These are phyloP conservation scores for Glareola pratincola DNA, from an alignment of 2,113 vertebrate genomes.

Conservation along the genomic window DNA sequence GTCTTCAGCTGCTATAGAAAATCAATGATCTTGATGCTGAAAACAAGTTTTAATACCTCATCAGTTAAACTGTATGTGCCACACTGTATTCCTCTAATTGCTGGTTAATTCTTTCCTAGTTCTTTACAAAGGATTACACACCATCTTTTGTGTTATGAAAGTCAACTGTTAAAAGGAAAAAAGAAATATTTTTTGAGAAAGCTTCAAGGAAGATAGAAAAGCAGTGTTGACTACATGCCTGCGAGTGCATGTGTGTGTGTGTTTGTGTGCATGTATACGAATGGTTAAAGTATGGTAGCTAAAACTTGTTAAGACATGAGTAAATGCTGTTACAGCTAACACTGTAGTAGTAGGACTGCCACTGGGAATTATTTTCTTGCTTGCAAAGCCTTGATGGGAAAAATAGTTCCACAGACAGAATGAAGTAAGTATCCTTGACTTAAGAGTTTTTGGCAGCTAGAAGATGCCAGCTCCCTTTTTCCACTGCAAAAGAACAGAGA, in stretches of 20 bases:
- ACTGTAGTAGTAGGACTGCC: not conserved
- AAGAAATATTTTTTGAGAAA: not conserved
- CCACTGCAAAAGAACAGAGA: conserved; percentile 67
- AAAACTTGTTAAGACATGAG: conserved; percentile 15
- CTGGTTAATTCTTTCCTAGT: conserved; percentile 27
- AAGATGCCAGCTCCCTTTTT: conserved; percentile 70
- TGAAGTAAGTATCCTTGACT: conserved; percentile 62
- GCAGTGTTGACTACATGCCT: not conserved
- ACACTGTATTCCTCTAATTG: conserved; percentile 34
- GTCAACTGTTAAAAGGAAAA: conserved; percentile 8
- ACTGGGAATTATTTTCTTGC: conserved; percentile 48
- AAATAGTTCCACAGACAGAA: conserved; percentile 47
- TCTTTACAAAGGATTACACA: conserved; percentile 14
- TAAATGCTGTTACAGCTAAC: not conserved
- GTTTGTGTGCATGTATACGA: not conserved
- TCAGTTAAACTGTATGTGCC: conserved; percentile 9
- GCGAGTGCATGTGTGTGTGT: no score
- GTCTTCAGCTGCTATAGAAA: conserved; percentile 24
- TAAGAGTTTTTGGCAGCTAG: conserved; percentile 63
- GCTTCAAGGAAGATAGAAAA: conserved; percentile 33
- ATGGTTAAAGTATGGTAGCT: not conserved
- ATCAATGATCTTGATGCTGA: conserved; percentile 20
- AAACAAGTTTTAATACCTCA: conserved; percentile 31
- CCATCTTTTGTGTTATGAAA: not conserved
- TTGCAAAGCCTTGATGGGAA: conserved; percentile 47